Conservation (phyloP, 2,113 vertebrate genomes). For the Rhynchomys soricoides region DNA sequence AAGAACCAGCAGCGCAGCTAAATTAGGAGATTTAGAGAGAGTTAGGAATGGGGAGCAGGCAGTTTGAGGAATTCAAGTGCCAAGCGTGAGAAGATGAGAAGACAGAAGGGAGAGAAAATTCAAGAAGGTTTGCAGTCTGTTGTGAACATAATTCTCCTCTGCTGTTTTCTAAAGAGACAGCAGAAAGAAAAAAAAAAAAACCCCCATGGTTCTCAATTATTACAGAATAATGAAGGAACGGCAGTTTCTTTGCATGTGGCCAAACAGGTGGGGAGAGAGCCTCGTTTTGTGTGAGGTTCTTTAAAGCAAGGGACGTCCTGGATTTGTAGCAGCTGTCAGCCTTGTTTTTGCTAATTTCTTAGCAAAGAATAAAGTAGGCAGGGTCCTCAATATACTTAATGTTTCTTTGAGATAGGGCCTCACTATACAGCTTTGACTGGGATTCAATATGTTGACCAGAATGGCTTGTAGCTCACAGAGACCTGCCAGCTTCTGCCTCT, state of each 20-base stretch:
- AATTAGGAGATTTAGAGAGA: conserved; percentile 35
- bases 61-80: conserved; percentile 55
- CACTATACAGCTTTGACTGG: not conserved
- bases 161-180: conserved; percentile 36
- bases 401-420: not conserved
- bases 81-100: conserved; percentile 63
- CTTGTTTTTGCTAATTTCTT: conserved; percentile 46
- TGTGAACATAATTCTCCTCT: conserved; percentile 40
- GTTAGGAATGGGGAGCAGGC: conserved; percentile 28
- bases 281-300: conserved; percentile 29
- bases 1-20: conserved; percentile 8
- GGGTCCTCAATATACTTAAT: not conserved
- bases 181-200: not conserved
- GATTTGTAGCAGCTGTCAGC: not conserved
- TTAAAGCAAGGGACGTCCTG: conserved; percentile 20
- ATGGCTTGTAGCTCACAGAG: not conserved
- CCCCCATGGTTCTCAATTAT: conserved; percentile 45
- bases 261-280: conserved; percentile 11
- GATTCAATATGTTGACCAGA: not conserved
- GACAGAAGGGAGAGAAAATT: conserved; percentile 62
- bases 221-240: conserved; percentile 41
- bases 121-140: conserved; percentile 49
- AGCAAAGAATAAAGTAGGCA: conserved; percentile 10
- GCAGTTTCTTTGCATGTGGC: conserved; percentile 32
- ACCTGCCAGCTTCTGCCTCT: not conserved